These are phyloP conservation scores for Heliothis subflexa DNA, from an alignment of 1,140 invertebrate genomes.

Conservation along the genomic window DNA sequence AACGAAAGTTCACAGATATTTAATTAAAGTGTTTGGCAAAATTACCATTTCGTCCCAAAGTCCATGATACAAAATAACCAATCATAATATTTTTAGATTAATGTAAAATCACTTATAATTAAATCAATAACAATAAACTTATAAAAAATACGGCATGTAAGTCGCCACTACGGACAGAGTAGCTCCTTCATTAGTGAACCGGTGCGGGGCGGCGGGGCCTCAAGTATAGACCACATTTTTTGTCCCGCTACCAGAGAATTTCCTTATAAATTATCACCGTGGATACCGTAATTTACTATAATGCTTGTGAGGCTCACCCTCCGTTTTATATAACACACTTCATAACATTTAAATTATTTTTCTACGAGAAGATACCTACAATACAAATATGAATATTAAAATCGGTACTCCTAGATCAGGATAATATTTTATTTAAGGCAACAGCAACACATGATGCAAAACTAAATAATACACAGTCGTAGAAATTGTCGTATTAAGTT, in stretches of 20 bases:
- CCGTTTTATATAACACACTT: background rate
- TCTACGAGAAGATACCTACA: background rate
- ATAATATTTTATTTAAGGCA: too few species aligned
- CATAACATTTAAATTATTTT: background rate
- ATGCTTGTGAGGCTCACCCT: constrained; percentile 14
- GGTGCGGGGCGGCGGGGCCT: constrained; percentile 48
- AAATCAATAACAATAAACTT: background rate
- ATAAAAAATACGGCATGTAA: constrained; percentile 52
- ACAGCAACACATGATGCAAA: too few species aligned
- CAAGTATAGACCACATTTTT: constrained; percentile 63
- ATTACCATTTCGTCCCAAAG: too few species aligned
- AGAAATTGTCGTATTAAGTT: too few species aligned
- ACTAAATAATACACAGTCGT: too few species aligned
- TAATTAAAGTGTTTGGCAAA: too few species aligned
- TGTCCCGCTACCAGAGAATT: constrained; percentile 55
- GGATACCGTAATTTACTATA: constrained; percentile 46
- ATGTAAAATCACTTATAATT: too few species aligned
- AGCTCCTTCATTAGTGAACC: constrained; percentile 63
- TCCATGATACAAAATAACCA: too few species aligned
- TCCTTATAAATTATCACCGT: constrained; percentile 53
- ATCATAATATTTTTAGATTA: too few species aligned
- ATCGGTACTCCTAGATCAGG: background rate
- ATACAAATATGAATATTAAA: background rate
- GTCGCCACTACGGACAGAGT: constrained; percentile 46
- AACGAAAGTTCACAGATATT: too few species aligned